Base-by-base conservation (phyloP, 1,140 invertebrate genomes). In the Alviniconcha marisindica region DNA sequence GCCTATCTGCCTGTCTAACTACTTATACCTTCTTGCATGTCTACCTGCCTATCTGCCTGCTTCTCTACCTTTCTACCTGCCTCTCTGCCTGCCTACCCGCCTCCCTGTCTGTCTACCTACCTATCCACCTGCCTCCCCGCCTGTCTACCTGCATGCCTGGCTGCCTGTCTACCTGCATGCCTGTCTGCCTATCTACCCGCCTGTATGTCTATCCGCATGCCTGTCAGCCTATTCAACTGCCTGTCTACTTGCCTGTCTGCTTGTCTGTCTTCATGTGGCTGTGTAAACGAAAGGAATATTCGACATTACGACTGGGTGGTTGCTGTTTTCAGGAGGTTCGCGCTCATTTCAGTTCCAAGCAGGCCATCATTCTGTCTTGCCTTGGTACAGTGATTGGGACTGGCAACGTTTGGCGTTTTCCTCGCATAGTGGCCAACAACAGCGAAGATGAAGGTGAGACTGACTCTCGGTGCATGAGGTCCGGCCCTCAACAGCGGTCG, bases 331-430 rank as follows among this genome's bases (percentile, higher is more conserved):
- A 83, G 69, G 60, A 36, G 0, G 74, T 33, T 0, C 44, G 80
- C 4, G 83, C 87, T 15, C 86, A 87, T 40, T 92, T 91, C 73
- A 73, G 78, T 15, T 85, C 84, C 1, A 89, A 86, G 40, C 74
- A 90, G 12, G 88, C 89, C 15, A 81, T 90, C 28, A 81, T 92
- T 15, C 79, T 88, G 73, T 89, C 90, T 24, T 91, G 90, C 69
- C 84, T 92, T 33, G 91, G 91, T 1, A 90, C 88, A 83, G 89
- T 92, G n/a, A 87, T 92, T 0, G 91, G 91, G 0, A 92, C 91
- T 7, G 91, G 91, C 33, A 92, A 92, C 81, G 90, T 92, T n/a
- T 92, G 91, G 91, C 83, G 91, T 24, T 92, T 92, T 81, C 91
- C 91, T 0, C 86, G 91, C 36, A 90, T 92, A 63, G 87, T 91